Evolutionary conservation across 2,113 vertebrate genomes (phyloP), one percentile per base, ranked within the genome.

Genomic region (Tursiops truncatus): DNA sequence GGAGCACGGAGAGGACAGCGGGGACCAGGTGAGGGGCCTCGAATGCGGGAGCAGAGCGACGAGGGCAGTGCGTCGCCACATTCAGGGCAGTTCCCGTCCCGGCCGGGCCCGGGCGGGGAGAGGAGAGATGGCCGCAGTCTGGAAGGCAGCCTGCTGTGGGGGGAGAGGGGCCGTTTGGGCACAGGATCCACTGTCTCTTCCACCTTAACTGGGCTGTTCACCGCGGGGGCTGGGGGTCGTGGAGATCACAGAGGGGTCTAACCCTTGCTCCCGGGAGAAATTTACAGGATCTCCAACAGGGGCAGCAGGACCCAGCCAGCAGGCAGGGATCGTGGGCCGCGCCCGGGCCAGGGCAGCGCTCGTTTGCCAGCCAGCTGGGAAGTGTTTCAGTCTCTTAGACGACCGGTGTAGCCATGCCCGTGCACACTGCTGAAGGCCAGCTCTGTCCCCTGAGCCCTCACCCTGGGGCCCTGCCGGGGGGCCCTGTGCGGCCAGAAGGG

Each of bases 371-470:
- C 28, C 25, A 25, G n/a, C 68, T 60, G 85, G 5, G 36, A 88
- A 58, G 23, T 1, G 3, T 50, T 58, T 38, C 31, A 12, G 2
- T 44, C n/a, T 41, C 28, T 38, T 56, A 0, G 12, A 73, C 17
- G 53, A n/a, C 15, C 0, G 23, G 12, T 17, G 28, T n/a, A 47
- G 23, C 21, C 36, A 2, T 15, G 3, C 17, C 36, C 17, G 18
- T 67, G n/a, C 33, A 53, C 31, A 20, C 15, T 18, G 11, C 91
- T 44, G 62, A 47, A 44, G 28, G 36, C 58, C 18, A 58, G 14
- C 4, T 81, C 80, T 56, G 92, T 12, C 17, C 33, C 6, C 18
- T 1, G 1, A 5, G 26, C 4, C 41, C 53, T 38, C 23, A 2
- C 36, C 17, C 58, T n/a, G 74, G 17, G 21, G 33, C 38, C 13